Conservation (phyloP, 2,888 invertebrate species). For the Liodrosophila aerea region DNA sequence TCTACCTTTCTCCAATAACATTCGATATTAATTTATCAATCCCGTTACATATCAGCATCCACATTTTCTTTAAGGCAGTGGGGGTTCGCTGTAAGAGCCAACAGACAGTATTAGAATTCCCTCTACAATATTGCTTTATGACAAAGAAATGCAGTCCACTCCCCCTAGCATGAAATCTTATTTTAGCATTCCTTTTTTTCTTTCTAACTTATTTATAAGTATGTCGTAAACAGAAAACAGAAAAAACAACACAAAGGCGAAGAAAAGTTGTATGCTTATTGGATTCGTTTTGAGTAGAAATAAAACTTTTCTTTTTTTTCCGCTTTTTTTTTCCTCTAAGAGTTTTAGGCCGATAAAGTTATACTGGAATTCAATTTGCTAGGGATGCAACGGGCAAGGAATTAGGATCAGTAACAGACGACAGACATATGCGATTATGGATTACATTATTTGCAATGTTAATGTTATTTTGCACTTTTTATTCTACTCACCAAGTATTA, state of each 20-base stretch:
- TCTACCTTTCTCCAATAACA: too few relatives aligned
- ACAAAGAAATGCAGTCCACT: too few relatives aligned
- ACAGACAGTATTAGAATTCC: too few relatives aligned
- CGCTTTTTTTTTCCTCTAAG: slow-evolving; percentile 33
- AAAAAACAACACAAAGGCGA: neutral
- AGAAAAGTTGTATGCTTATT: slow-evolving; percentile 46
- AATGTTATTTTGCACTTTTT: too few relatives aligned
- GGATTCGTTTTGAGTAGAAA: slow-evolving; percentile 42
- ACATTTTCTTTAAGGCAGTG: too few relatives aligned
- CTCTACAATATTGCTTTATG: too few relatives aligned
- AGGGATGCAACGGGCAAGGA: slow-evolving; percentile 35
- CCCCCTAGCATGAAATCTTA: neutral
- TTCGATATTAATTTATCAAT: too few relatives aligned
- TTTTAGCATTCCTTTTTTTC: slow-evolving; percentile 2
- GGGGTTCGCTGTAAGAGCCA: too few relatives aligned
- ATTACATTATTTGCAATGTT: too few relatives aligned
- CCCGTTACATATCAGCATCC: too few relatives aligned
- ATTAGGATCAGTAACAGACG: slow-evolving; percentile 18
- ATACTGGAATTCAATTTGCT: slow-evolving; percentile 65
- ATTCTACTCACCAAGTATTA: too few relatives aligned
- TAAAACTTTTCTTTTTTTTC: slow-evolving; percentile 40
- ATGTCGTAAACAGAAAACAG: slow-evolving; percentile 29
- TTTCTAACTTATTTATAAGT: slow-evolving; percentile 50
- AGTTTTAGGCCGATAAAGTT: slow-evolving; percentile 56
- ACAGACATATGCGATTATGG: too few relatives aligned